Evolutionary conservation across 2,888 invertebrate species (phyloP).

Genomic region (Phortica okadai): DNA sequence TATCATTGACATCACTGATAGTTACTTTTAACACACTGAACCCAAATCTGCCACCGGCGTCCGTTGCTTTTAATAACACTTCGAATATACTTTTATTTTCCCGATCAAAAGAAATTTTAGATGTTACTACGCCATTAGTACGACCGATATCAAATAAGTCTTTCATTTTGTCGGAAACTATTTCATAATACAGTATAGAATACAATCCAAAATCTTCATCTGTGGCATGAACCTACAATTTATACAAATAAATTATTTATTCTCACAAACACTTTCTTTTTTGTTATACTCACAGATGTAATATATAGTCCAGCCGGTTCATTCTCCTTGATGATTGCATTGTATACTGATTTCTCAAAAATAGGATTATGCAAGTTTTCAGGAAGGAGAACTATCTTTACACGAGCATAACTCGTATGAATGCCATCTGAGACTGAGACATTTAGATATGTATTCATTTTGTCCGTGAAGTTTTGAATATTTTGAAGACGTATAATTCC

Average conservation of each 20-base stretch:
- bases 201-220: conserved; percentile 90
- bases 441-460: conserved; percentile 84
- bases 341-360: conserved; percentile 87
- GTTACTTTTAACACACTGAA: conserved; percentile 87
- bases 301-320: conserved; percentile 85
- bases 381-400: conserved; percentile 86
- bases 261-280: background rate
- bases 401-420: conserved; percentile 90
- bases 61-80: conserved; percentile 88
- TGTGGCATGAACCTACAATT: conserved; percentile 82
- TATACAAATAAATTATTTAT: background rate
- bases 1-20: conserved; percentile 90
- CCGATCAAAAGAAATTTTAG: conserved; percentile 84
- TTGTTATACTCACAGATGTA: conserved; percentile 78
- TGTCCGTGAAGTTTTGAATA: conserved; percentile 84
- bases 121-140: conserved; percentile 83
- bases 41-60: conserved; percentile 87
- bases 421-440: conserved; percentile 97
- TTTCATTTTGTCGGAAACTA: conserved; percentile 84
- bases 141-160: conserved; percentile 86
- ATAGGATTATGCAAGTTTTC: conserved; percentile 88
- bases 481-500: conserved; percentile 85
- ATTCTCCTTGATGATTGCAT: conserved; percentile 89
- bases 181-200: conserved; percentile 85
- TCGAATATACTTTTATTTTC: conserved; percentile 83